Conservation (phyloP, 2,888 invertebrate genomes). For the Eristalis intricaria region DNA sequence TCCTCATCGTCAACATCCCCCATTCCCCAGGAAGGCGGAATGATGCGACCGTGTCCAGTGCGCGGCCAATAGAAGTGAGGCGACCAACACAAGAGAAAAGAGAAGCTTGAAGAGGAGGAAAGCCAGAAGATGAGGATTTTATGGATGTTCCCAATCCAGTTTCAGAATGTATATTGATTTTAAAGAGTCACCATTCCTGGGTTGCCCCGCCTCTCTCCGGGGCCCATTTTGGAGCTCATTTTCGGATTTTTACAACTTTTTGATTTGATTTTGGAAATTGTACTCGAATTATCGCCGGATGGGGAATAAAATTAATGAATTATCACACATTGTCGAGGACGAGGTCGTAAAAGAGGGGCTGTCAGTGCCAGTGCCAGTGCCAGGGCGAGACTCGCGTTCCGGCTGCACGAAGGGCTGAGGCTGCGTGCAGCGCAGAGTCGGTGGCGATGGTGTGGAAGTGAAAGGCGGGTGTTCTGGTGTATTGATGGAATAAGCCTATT, state of each 20-base stretch:
- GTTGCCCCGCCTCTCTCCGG: not conserved
- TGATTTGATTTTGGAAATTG: constrained; percentile 71
- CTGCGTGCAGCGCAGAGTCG: not conserved
- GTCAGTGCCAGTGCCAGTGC: not conserved
- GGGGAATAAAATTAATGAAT: constrained; percentile 70
- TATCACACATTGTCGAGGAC: constrained; percentile 67
- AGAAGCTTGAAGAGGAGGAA: not conserved
- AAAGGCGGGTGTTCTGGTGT: constrained; percentile 1
- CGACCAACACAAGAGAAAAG: not conserved
- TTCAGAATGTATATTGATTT: constrained; percentile 45
- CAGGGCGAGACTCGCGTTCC: no score
- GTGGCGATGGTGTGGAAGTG: not conserved
- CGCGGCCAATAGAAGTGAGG: constrained; percentile 36
- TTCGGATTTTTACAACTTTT: constrained; percentile 69
- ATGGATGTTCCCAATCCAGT: constrained; percentile 37
- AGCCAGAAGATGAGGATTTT: constrained; percentile 32
- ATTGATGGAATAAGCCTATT: constrained; percentile 70
- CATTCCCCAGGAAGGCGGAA: constrained; percentile 40
- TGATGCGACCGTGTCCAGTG: constrained; percentile 27
- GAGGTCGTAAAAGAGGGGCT: constrained; percentile 60
- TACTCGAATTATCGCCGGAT: constrained; percentile 69
- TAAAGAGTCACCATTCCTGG: constrained; percentile 33
- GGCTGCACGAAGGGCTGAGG: not conserved
- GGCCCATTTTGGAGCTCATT: constrained; percentile 51
- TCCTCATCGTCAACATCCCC: constrained; percentile 10